Evolutionary conservation across 2,797 vertebrate species (phyloP).

Genomic region (Acanthiza pusilla): DNA sequence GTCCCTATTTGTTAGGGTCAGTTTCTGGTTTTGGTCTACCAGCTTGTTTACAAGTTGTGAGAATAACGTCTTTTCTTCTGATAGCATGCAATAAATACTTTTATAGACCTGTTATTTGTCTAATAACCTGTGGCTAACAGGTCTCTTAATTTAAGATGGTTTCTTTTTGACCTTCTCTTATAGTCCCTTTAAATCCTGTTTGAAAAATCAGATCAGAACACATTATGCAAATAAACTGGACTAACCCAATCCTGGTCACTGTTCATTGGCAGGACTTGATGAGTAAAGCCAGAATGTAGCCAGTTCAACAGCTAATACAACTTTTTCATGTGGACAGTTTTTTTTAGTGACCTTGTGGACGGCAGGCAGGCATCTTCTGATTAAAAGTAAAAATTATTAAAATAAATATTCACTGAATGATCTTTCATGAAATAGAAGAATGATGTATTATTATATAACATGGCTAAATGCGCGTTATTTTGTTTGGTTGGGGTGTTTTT

Average conservation of each 20-base stretch:
- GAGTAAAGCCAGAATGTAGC: neutral
- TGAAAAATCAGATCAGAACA: neutral
- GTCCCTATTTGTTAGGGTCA: neutral
- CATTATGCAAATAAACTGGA: neutral
- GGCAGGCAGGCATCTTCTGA: neutral
- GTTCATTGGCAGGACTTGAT: neutral
- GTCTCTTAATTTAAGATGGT: neutral
- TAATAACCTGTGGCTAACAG: neutral
- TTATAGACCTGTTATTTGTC: neutral
- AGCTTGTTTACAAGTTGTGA: neutral
- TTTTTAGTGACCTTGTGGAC: neutral
- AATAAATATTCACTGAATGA: neutral
- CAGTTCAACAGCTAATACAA: neutral
- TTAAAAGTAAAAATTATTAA: neutral
- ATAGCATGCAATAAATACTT: neutral
- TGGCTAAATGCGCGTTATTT: neutral
- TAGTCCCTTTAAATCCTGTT: neutral
- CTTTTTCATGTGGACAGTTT: neutral
- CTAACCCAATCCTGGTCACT: neutral
- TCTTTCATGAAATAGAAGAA: neutral
- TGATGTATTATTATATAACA: neutral
- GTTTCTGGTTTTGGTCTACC: neutral
- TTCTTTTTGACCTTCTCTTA: neutral
- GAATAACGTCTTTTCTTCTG: neutral
- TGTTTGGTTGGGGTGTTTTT: neutral